Evolutionary conservation across 2,113 vertebrate genomes (phyloP), one percentile per base, ranked within the genome.

Genomic region (Phainopepla nitens): DNA sequence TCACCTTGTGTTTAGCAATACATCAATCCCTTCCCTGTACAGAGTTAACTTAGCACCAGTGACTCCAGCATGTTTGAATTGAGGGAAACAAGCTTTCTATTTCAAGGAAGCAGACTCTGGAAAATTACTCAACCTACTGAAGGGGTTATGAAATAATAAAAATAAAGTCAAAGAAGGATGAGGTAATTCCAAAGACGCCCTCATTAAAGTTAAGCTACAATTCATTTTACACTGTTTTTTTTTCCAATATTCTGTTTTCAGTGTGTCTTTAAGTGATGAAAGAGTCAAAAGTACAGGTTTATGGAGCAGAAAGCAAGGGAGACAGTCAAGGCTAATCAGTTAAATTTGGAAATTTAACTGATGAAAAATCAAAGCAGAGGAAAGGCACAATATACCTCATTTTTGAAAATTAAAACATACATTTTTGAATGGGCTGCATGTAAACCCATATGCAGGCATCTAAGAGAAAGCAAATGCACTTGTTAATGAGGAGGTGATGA

Each of bases 101-200:
- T 95, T 96, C 81, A 96, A 82, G 83, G 69, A 94, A 96, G 25
- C 5, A 87, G 65, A 64, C 29, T 84, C 66, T 35, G 36, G 49
- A 79, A 93, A 69, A 85, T 93, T 96, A 75, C 87, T 84, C 73
- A 97, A 89, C 45, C 27, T 58, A 66, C 65, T 72, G 44, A 76
- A 84, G 83, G 49, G 57, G 50, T 95, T 94, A 83, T 75, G 94
- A 95, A 95, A 96, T 77, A 87, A 69, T 49, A 57, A 87, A 94
- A 95, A 89, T 64, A 45, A 95, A 92, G 49, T 64, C 22, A 89
- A 81, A 94, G 61, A 87, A 28, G 23, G 11, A 69, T 96, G 76
- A 95, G 87, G 91, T 91, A 94, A 94, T 82, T 71, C 36, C 15
- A 84, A 92, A 93, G 53, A 78, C 15, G 1, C 65, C 70, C 60